Percentiles rank a stretch among this genome's conserved stretches.
Conservation (phyloP, 2,797 vertebrate genomes). For the Artibeus jamaicensis region DNA sequence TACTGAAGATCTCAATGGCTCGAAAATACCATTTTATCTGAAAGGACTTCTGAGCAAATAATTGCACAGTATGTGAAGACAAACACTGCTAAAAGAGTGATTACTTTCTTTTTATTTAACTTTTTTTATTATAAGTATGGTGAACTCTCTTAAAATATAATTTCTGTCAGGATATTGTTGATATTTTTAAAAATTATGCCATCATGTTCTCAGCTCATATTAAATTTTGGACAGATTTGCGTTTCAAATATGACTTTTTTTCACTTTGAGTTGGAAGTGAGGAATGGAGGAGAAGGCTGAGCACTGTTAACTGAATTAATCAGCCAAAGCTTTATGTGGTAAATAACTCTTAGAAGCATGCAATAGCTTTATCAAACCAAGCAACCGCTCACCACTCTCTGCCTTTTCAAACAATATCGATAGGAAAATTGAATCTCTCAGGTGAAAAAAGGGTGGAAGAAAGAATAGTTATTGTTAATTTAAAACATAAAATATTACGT, state of each 20-base stretch:
- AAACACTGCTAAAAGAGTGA: conserved; percentile 1
- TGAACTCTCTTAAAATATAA: conserved; percentile 44
- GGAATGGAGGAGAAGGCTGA: background rate
- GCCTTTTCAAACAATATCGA: conserved; percentile 15
- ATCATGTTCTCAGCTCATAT: background rate
- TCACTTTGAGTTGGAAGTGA: conserved; percentile 17
- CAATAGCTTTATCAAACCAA: conserved; percentile 32
- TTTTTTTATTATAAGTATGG: conserved; percentile 34
- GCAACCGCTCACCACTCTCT: background rate
- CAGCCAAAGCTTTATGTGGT: conserved; percentile 17
- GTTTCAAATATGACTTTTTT: conserved; percentile 48
- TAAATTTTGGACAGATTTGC: conserved; percentile 47
- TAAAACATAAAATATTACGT: conserved; percentile 23
- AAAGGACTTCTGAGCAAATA: conserved; percentile 36
- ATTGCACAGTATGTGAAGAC: background rate
- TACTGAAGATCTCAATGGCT: conserved; percentile 30
- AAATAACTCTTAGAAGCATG: conserved; percentile 12
- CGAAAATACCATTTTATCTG: conserved; percentile 33
- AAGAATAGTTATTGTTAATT: conserved; percentile 6
- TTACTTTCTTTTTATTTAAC: conserved; percentile 6
- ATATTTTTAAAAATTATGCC: background rate
- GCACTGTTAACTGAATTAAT: conserved; percentile 32
- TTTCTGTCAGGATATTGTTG: background rate
- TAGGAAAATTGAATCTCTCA: background rate
- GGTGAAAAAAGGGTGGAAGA: background rate